A percentile compares a stretch with the other conserved stretches of the same genome.
Conservation (phyloP, 2,113 vertebrate genomes). For the Grallaria varia region DNA sequence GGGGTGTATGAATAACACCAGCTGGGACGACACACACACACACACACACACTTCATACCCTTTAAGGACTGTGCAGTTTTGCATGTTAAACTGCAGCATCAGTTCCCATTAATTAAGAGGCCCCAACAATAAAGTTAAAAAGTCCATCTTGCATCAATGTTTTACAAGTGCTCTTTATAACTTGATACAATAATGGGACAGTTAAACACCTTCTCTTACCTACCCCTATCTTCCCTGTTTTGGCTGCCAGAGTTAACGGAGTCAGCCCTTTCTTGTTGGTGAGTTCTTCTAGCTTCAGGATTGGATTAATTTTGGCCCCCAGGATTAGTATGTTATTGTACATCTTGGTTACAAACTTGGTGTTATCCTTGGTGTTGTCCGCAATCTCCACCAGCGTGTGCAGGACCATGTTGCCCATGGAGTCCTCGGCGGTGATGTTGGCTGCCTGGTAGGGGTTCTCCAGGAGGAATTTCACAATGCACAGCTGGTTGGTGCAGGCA, state of each 20-base stretch:
- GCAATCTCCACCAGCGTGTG: constrained; percentile 89
- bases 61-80: neutral
- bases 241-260: constrained; percentile 88
- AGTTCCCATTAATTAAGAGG: neutral
- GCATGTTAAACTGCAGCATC: neutral
- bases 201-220: neutral
- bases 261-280: constrained; percentile 85
- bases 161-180: neutral
- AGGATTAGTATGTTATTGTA: constrained; percentile 87
- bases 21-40: neutral
- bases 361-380: constrained; percentile 87
- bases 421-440: constrained; percentile 74
- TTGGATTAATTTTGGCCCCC: constrained; percentile 77
- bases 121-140: neutral
- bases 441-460: constrained; percentile 81
- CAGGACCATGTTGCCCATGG: constrained; percentile 89
- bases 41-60: neutral
- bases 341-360: constrained; percentile 89
- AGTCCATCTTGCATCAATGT: neutral
- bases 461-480: constrained; percentile 88
- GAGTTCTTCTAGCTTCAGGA: constrained; percentile 85
- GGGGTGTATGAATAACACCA: neutral
- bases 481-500: constrained; percentile 93
- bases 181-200: neutral
- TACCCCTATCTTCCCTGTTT: constrained; percentile 90